Base-by-base conservation (phyloP, 2,888 invertebrate species). In the Conops quadrifasciatus region DNA sequence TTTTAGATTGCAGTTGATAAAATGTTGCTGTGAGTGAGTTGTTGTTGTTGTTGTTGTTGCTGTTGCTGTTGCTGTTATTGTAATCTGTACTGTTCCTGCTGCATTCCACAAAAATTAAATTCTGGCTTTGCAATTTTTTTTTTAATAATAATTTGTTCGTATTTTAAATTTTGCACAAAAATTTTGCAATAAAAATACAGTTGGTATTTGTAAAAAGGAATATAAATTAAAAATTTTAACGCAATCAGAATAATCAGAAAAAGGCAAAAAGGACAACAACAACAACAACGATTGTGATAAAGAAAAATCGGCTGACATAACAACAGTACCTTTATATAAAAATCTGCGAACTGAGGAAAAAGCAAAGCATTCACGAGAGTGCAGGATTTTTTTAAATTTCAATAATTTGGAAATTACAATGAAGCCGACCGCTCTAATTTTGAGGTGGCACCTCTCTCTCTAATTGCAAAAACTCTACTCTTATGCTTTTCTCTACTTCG, bases 241-340 rank as follows among this genome's bases (percentile, higher is more conserved):
- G 11, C 2, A 49, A 49, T n/a, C n/a, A n/a, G n/a, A n/a, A n/a
- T n/a, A n/a, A 15, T 19, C 65, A 58, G 30, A 62, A 51, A 30
- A 65, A 51, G 56, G 47, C 49, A 68, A 47, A 24, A 51, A 62
- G 59, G 65, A 58, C 58, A 26, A 51, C 59, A 53, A 69, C 49
- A 59, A 60, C 59, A 59, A 59, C 72, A 65, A 66, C 64, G 13
- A 58, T 13, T 24, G 11, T 21, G 26, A 58, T 7, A 58, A 13
- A 13, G 19, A 15, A 26, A 16, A 24, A 59, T 47, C 15, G 11
- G 21, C 43, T 45, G 9, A 1, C 9, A 45, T 15, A 45, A 21
- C 26, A 65, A 51, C 49, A 65, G 51, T 47, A 63, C n/a, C n/a
- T n/a, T n/a, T n/a, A n/a, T n/a, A n/a, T n/a, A n/a, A n/a, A n/a